Conservation (phyloP, 2,113 vertebrate genomes). For the Chionomys nivalis region DNA sequence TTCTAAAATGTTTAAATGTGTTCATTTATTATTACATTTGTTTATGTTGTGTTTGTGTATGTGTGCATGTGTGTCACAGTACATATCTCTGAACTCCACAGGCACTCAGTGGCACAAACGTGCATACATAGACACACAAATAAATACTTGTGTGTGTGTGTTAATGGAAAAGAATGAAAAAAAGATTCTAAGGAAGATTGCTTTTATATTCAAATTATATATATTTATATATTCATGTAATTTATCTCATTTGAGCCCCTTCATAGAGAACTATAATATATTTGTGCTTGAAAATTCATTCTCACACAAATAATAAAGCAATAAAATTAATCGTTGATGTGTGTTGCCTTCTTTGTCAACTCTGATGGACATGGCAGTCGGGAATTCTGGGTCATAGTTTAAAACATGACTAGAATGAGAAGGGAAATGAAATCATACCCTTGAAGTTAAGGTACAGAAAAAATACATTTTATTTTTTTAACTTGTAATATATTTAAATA, state of each 20-base stretch:
- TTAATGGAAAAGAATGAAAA: constrained; percentile 63
- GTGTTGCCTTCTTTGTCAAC: neutral
- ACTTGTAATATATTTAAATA: neutral
- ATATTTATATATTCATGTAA: neutral
- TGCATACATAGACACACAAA: neutral
- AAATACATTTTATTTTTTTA: neutral
- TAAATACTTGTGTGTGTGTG: neutral
- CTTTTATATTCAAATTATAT: neutral
- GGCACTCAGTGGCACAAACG: neutral
- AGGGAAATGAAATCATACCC: neutral
- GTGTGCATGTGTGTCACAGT: neutral
- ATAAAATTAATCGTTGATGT: constrained; percentile 41
- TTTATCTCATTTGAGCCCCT: neutral
- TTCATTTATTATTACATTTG: neutral
- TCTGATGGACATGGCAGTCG: neutral
- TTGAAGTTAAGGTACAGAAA: neutral
- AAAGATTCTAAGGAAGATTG: constrained; percentile 52
- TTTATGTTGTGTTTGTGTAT: neutral
- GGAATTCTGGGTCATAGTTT: neutral
- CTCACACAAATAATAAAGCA: constrained; percentile 42
- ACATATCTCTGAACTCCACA: neutral
- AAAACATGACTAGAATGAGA: neutral
- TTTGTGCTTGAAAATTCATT: constrained; percentile 64
- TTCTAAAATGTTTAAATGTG: neutral
- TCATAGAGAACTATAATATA: constrained; percentile 27